Conservation (phyloP, 2,797 vertebrate species). For the Amblyraja radiata region DNA sequence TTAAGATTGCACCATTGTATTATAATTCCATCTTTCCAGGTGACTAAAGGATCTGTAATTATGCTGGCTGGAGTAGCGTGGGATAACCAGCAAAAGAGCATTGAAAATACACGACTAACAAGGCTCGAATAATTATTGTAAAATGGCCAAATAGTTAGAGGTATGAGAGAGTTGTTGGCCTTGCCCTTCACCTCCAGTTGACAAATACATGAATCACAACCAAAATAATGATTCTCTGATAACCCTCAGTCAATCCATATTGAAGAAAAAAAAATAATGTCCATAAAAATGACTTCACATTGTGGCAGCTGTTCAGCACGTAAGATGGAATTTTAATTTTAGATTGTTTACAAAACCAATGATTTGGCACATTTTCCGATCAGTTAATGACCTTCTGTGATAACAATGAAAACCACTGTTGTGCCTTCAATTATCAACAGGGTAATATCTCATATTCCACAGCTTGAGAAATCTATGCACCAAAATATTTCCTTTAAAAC, state of each 20-base stretch:
- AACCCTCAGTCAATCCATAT: not conserved
- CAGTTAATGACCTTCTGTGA: not conserved
- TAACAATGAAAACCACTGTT: not conserved
- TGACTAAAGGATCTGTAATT: too few species aligned
- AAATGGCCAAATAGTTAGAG: not conserved
- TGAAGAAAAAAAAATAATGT: not conserved
- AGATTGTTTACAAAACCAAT: not conserved
- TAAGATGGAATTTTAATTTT: conserved; percentile 22
- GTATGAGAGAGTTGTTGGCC: not conserved
- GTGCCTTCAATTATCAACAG: not conserved
- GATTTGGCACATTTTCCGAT: not conserved
- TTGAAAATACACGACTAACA: not conserved
- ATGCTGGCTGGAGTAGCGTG: not conserved
- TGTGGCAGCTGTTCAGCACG: conserved; percentile 1
- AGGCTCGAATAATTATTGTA: not conserved
- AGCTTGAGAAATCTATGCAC: not conserved
- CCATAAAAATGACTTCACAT: conserved; percentile 15
- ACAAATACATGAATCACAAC: conserved; percentile 10
- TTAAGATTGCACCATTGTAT: too few species aligned
- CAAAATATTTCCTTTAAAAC: not conserved
- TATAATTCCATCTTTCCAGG: too few species aligned
- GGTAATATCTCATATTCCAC: not conserved
- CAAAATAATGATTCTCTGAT: conserved; percentile 28
- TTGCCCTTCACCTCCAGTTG: not conserved
- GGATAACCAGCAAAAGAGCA: not conserved